These are phyloP conservation scores for Mystacides longicornis DNA, from an alignment of 2,888 invertebrate species.

Conservation along the genomic window DNA sequence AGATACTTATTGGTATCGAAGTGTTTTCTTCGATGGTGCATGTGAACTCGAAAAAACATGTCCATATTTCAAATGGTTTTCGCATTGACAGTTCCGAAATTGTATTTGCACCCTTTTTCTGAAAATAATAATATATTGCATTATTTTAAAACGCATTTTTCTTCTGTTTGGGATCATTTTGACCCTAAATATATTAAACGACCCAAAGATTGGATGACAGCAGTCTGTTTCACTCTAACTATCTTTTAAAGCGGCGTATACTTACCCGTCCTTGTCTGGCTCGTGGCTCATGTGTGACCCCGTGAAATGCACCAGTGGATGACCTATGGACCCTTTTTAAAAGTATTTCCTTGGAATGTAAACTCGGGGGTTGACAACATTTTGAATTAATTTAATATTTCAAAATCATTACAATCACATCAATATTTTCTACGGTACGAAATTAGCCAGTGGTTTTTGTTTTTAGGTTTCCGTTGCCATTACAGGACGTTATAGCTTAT, in stretches of 20 bases:
- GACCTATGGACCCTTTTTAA: conserved; percentile 7
- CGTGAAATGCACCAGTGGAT: conserved; percentile 2
- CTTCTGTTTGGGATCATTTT: conserved; percentile 5
- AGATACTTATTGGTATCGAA: no score
- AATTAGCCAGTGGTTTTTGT: no score
- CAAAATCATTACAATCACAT: no score
- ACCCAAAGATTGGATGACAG: not conserved
- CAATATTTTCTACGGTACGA: no score
- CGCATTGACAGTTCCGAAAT: not conserved
- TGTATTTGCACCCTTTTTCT: not conserved
- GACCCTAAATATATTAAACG: conserved; percentile 9
- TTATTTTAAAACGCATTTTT: not conserved
- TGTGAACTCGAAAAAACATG: not conserved
- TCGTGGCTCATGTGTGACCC: not conserved
- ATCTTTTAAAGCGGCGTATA: not conserved
- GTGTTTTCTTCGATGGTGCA: no score
- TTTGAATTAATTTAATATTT: not conserved
- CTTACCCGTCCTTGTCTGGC: not conserved
- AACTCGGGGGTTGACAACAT: not conserved
- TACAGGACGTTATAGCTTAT: no score
- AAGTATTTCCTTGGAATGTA: conserved; percentile 4
- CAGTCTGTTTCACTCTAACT: not conserved
- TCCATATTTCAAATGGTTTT: not conserved
- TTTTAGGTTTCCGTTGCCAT: no score
- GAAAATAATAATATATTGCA: not conserved